These are phyloP conservation scores for Chascanopsetta lugubris DNA, from an alignment of 2,113 vertebrate genomes.

Conservation along the genomic window DNA sequence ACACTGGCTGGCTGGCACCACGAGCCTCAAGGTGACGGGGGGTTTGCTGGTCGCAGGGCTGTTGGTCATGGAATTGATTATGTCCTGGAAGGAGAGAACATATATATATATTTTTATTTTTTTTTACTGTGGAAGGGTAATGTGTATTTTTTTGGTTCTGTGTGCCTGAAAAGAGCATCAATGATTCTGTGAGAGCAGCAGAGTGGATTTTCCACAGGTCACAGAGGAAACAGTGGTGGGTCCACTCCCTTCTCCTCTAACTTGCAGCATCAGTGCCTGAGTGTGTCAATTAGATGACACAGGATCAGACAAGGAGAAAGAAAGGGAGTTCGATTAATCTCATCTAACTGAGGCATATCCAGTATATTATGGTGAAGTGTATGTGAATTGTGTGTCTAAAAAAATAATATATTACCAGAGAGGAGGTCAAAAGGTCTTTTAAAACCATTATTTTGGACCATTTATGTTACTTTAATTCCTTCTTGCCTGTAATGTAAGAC, in stretches of 20 bases:
- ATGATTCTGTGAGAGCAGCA: not conserved
- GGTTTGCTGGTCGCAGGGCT: slow-evolving; percentile 97
- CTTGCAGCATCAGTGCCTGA: not conserved
- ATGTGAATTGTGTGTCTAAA: not conserved
- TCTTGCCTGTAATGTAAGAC: too few species aligned
- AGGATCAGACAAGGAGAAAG: slow-evolving; percentile 6
- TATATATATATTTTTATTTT: not conserved
- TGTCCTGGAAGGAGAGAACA: slow-evolving; percentile 84
- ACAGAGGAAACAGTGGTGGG: not conserved
- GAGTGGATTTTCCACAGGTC: slow-evolving; percentile 2
- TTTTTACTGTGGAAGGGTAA: not conserved
- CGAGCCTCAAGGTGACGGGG: slow-evolving; percentile 91
- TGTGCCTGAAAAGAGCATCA: not conserved
- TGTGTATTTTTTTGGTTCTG: not conserved
- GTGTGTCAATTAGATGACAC: slow-evolving; percentile 13
- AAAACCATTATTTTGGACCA: too few species aligned
- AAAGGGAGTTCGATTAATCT: not conserved
- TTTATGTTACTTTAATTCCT: too few species aligned
- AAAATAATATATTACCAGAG: too few species aligned
- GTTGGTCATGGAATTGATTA: slow-evolving; percentile 99
- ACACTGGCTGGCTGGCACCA: slow-evolving; percentile 95
- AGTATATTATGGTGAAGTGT: not conserved
- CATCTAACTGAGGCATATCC: too few species aligned
- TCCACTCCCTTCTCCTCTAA: too few species aligned
- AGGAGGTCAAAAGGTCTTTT: too few species aligned